phyloP scores from a whole-genome alignment of 2,113 vertebrate species.

The Xyliphius kryptos region DNA sequence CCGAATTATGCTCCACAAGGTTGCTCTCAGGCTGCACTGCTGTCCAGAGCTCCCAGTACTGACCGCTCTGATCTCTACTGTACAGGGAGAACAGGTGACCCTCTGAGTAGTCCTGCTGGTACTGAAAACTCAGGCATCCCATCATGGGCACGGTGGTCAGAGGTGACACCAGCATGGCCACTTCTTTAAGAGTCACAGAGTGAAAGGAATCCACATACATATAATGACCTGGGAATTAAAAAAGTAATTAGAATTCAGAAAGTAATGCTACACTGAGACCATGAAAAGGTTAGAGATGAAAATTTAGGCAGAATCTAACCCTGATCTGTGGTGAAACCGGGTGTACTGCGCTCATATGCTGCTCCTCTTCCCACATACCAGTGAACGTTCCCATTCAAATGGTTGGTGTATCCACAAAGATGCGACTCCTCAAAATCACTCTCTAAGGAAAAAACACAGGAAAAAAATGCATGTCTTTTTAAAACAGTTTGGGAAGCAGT shows the following conservation, averaged over 20 bases:
- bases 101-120: slow-evolving; percentile 70
- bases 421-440: slow-evolving; percentile 92
- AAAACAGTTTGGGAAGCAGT: not conserved
- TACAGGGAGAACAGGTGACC: slow-evolving; percentile 80
- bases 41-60: slow-evolving; percentile 91
- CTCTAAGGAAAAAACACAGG: slow-evolving; percentile 54
- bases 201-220: slow-evolving; percentile 92
- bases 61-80: slow-evolving; percentile 72
- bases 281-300: not conserved
- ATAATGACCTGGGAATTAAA: slow-evolving; percentile 72
- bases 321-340: slow-evolving; percentile 61
- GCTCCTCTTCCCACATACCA: slow-evolving; percentile 88
- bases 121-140: slow-evolving; percentile 90
- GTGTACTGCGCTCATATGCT: slow-evolving; percentile 59
- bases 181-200: slow-evolving; percentile 81
- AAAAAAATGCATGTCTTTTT: not conserved
- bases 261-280: too few species aligned
- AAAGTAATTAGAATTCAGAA: too few species aligned
- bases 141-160: slow-evolving; percentile 72
- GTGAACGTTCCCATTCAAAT: slow-evolving; percentile 88
- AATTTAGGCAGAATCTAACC: not conserved
- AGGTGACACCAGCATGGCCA: slow-evolving; percentile 85
- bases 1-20: slow-evolving; percentile 42
- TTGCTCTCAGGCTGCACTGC: slow-evolving; percentile 43
- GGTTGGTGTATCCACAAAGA: slow-evolving; percentile 87